Base-by-base conservation (phyloP, 2,113 vertebrate genomes). In the Agelaius tricolor region DNA sequence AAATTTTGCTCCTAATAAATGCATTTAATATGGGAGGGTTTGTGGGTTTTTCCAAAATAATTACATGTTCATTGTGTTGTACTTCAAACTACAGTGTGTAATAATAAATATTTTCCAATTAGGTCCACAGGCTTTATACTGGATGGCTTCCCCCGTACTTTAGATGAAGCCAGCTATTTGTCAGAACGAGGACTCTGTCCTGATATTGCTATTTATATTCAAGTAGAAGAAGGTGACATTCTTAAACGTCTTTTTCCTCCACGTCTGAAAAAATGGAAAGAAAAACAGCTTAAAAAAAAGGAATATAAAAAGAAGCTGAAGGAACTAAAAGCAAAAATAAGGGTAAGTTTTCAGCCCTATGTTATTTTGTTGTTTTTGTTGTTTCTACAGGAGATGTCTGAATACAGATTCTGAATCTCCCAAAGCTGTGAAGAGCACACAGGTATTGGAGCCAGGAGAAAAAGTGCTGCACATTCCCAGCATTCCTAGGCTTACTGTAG, bases 111-210 rank as follows among this genome's bases (percentile, higher is more conserved):
- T 69, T 88, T 93, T 97, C 73, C 22, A 90, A 78, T 73, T 95
- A 99, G 99, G 85, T 99, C 99, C 22, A 98, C 97, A 51, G 99
- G 99, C 41, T 99, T 99, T 96, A 97, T 99, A 93, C 94, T 99
- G 68, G 99, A 99, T 89, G 99, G 99, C 51, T 99, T 99, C 95
- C 99, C 99, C 65, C 93, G 97, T 69, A 97, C 96, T 82, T 14
- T 54, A 7, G 98, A 99, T 2, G 99, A 99, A 69, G 98, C 97
- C 49, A 94, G 95, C 33, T 99, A 98, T 93, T 96, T 99, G 91
- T 96, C 92, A 49, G 97, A 99, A 62, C 95, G 1, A 47, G 98
- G 98, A 68, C 98, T 99, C 90, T 99, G 98, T 95, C 99, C 99
- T 68, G 99, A 99, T 59, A 55, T 97, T 72, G 97, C 93, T 8